Evolutionary conservation across 1,140 invertebrate species (phyloP).

Genomic region (Zelostemma sp.): DNA sequence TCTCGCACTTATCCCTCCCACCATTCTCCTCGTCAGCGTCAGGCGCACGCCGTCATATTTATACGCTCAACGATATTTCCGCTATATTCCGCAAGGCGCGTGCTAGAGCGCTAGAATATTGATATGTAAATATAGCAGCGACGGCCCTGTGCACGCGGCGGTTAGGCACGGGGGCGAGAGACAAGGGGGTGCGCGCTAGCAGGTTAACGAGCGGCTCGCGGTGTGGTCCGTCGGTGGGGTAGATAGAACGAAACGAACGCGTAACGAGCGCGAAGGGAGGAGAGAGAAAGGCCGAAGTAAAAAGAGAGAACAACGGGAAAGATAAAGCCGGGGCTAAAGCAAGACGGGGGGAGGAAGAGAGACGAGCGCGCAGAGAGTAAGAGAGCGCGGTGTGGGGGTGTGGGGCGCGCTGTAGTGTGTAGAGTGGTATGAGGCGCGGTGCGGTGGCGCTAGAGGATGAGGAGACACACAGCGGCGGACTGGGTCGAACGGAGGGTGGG

Average conservation of each 20-base stretch:
- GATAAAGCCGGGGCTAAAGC: too few species aligned
- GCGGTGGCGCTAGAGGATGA: conserved; percentile 43
- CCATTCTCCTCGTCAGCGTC: conserved; percentile 31
- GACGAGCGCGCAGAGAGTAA: conserved; percentile 15
- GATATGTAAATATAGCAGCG: conserved; percentile 66
- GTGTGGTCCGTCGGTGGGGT: conserved; percentile 43
- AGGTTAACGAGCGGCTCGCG: conserved; percentile 46
- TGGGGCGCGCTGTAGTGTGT: conserved; percentile 36
- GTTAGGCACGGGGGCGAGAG: conserved; percentile 41
- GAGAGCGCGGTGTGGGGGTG: conserved; percentile 28
- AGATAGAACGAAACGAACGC: conserved; percentile 13
- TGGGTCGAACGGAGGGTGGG: conserved; percentile 41
- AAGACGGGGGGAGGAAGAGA: conserved; percentile 1
- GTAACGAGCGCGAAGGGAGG: conserved; percentile 12
- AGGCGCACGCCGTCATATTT: conserved; percentile 40
- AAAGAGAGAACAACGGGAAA: conserved; percentile 20
- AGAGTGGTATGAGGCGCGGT: conserved; percentile 29
- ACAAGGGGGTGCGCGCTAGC: conserved; percentile 41
- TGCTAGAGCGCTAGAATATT: conserved; percentile 62
- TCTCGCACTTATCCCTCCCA: conserved; percentile 36
- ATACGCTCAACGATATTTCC: conserved; percentile 38
- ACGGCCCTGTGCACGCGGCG: conserved; percentile 44
- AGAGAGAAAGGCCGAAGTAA: conserved; percentile 7
- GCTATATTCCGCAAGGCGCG: conserved; percentile 28
- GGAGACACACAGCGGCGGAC: conserved; percentile 13